Evolutionary conservation across 2,113 vertebrate genomes (phyloP).

Genomic region (Zapornia atra): DNA sequence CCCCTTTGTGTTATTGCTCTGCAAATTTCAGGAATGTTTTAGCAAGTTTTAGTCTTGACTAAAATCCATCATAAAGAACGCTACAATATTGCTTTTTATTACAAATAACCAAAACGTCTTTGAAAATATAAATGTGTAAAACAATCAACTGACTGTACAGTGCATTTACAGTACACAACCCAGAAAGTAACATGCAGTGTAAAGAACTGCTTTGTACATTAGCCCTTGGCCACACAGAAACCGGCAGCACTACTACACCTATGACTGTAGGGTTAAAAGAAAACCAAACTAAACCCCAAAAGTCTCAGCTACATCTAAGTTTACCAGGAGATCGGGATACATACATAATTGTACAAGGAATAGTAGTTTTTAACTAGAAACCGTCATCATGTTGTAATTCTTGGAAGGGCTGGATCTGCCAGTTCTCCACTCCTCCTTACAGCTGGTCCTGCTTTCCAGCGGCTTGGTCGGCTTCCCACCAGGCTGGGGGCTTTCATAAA

Average conservation of each 20-base stretch:
- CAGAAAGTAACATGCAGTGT: slow-evolving; percentile 48
- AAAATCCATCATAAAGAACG: slow-evolving; percentile 26
- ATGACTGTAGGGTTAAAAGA: neutral
- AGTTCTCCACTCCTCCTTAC: slow-evolving; percentile 73
- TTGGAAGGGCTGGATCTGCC: slow-evolving; percentile 73
- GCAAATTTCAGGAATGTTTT: neutral
- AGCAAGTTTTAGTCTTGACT: neutral
- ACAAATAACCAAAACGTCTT: slow-evolving; percentile 68
- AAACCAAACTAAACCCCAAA: neutral
- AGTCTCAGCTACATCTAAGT: slow-evolving; percentile 23
- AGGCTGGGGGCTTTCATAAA: slow-evolving; percentile 71
- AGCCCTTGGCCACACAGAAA: slow-evolving; percentile 67
- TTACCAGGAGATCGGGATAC: slow-evolving; percentile 18
- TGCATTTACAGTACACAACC: slow-evolving; percentile 72
- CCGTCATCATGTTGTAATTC: slow-evolving; percentile 76
- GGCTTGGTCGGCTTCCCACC: neutral
- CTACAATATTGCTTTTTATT: slow-evolving; percentile 72
- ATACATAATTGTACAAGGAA: slow-evolving; percentile 46
- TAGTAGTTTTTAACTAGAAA: slow-evolving; percentile 71
- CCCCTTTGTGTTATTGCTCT: neutral
- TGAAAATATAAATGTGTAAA: slow-evolving; percentile 78
- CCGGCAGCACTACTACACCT: slow-evolving; percentile 64
- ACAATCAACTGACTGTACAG: slow-evolving; percentile 70
- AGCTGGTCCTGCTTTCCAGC: slow-evolving; percentile 64
- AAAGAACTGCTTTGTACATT: slow-evolving; percentile 55